Evolutionary conservation across 2,797 vertebrate genomes (phyloP).

Genomic region (Peromyscus melanophrys): DNA sequence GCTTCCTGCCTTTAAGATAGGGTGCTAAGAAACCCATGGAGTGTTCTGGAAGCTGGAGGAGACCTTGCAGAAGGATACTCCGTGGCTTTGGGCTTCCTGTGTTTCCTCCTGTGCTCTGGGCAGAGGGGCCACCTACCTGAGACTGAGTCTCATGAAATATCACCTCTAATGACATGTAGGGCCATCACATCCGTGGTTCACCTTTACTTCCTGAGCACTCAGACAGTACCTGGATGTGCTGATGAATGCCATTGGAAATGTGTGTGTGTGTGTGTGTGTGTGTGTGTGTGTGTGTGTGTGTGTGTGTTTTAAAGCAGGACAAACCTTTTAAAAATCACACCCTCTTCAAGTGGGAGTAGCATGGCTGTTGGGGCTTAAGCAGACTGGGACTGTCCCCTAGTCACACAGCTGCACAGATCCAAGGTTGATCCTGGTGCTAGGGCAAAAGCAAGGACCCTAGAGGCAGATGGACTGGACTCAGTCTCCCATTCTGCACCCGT

Average conservation of each 20-base stretch:
- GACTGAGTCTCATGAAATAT: background rate
- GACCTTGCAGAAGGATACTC: background rate
- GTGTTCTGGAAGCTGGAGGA: background rate
- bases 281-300: too few relatives aligned
- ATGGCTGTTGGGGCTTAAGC: background rate
- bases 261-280: too few relatives aligned
- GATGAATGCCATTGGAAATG: background rate
- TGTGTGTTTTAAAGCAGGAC: background rate
- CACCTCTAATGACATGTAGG: background rate
- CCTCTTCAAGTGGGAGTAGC: background rate
- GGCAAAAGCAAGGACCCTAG: background rate
- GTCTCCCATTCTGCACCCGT: background rate
- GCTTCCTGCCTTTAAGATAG: background rate
- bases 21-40: background rate
- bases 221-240: background rate
- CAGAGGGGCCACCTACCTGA: background rate
- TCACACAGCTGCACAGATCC: background rate
- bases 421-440: background rate
- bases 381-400: background rate
- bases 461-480: background rate
- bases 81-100: fast-evolving
- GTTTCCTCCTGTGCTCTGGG: background rate
- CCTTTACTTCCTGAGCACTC: background rate
- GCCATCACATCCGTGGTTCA: background rate
- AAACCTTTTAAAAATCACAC: background rate